phyloP scores from a whole-genome alignment of 2,888 invertebrate genomes.

The Ischnura elegans region DNA sequence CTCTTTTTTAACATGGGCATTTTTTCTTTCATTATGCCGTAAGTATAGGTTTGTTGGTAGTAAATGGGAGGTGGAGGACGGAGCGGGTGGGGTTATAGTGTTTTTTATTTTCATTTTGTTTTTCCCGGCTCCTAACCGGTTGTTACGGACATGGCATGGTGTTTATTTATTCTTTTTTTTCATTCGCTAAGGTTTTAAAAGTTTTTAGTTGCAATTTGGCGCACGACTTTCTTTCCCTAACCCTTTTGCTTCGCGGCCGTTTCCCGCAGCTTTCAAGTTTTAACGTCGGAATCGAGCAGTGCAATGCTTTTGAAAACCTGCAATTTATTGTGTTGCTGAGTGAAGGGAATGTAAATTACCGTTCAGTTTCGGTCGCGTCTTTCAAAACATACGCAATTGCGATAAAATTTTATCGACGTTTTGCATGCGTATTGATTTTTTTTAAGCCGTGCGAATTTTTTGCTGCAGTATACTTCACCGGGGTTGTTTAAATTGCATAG shows the following conservation, averaged over 20 bases:
- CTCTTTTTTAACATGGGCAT: constrained; percentile 30
- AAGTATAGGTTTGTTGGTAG: constrained; percentile 54
- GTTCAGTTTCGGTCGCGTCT: constrained; percentile 18
- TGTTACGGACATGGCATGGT: constrained; percentile 9
- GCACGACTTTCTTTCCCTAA: constrained; percentile 11
- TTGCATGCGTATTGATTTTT: constrained; percentile 20
- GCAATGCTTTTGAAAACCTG: constrained; percentile 30
- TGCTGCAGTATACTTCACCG: background rate
- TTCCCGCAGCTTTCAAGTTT: background rate
- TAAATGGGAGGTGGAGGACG: constrained; percentile 18
- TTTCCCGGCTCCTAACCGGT: constrained; percentile 33
- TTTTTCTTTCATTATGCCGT: constrained; percentile 45
- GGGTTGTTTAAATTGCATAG: constrained; percentile 9
- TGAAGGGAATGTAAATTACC: constrained; percentile 33
- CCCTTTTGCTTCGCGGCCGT: background rate
- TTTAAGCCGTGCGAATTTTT: background rate
- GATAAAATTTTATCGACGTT: constrained; percentile 29
- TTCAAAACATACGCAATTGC: constrained; percentile 18
- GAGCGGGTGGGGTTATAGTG: background rate
- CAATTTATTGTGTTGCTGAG: constrained; percentile 40
- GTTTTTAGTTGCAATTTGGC: constrained; percentile 44
- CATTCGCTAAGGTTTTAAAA: constrained; percentile 44
- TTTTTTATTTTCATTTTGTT: too few species aligned
- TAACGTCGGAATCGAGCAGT: background rate
- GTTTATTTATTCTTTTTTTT: constrained; percentile 45